Percentiles rank a stretch among this genome's conserved stretches.
These are phyloP conservation scores for Pimephales promelas DNA, from an alignment of 2,113 vertebrate species.

Conservation along the genomic window DNA sequence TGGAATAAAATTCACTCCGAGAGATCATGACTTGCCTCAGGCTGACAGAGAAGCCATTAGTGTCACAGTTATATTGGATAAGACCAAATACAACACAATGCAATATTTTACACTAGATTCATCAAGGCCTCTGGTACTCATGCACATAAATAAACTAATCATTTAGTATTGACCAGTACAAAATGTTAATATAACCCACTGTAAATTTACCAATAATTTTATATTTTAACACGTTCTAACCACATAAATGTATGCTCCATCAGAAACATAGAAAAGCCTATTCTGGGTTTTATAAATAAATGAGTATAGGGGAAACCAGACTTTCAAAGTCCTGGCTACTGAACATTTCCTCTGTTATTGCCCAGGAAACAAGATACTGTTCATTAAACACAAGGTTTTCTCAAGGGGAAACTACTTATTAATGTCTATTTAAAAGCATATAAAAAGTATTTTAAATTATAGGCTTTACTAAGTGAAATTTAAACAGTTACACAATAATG, in stretches of 20 bases:
- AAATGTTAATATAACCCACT: neutral
- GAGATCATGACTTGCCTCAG: constrained; percentile 22
- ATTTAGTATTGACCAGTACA: neutral
- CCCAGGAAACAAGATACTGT: constrained; percentile 10
- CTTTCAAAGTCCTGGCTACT: neutral
- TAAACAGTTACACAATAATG: neutral
- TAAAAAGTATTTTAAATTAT: neutral
- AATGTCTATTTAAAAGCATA: neutral
- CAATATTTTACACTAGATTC: constrained; percentile 9
- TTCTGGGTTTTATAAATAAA: neutral
- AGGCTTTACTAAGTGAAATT: neutral
- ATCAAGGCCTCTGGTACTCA: constrained; percentile 18
- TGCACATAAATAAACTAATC: neutral
- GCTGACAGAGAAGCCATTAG: constrained; percentile 27
- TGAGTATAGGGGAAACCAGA: neutral
- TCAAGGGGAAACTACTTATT: constrained; percentile 4
- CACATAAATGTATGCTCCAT: neutral
- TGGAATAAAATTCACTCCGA: constrained; percentile 18
- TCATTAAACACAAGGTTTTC: constrained; percentile 18
- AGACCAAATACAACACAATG: constrained; percentile 19
- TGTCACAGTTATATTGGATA: constrained; percentile 29
- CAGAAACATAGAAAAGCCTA: too few species aligned
- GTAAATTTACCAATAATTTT: neutral
- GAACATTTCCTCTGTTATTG: constrained; percentile 11
- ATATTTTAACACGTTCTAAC: too few species aligned